Base-by-base conservation (phyloP, 2,888 invertebrate genomes). In the Anorthoa munda region DNA sequence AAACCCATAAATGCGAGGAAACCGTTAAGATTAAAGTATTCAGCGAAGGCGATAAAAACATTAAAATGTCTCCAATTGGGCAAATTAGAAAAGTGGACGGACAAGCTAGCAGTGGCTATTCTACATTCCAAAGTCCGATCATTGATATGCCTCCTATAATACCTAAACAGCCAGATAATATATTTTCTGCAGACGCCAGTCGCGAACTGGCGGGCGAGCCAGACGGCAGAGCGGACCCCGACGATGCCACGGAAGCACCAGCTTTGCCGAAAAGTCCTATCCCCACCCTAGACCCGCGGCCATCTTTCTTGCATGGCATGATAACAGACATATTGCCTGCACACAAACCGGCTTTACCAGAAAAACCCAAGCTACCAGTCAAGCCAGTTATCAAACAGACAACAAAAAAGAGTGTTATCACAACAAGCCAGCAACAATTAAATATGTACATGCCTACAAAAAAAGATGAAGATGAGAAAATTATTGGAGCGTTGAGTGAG, bases 211-310 rank as follows among this genome's bases (percentile, higher is more conserved):
- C 98, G 13, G 98, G 98, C 13, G 98, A 98, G 88, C 98, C 98
- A 0, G 98, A 98, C 88, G 98, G 98, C n/a, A 97, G 98, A 86
- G 98, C 98, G 18, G 98, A 98, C 93, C 98, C 98, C 1, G 98
- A 98, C 88, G 97, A 97, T 58, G 94, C 97, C 2, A 96, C 96
- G 39, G 97, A 97, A 91, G 97, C 98, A 1, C 97, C 98, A 1
- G 97, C 97, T 7, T 92, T 98, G 72, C 98, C 98, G 0, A 97
- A 97, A 74, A 97, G 97, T 82, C 98, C 98, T 2, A 97, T 97
- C 23, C 98, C 97, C 21, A 90, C 94, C 50, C 92, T 97, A 84
- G 94, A 96, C 83, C 96, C 97, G 87, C 91, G 98, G 39, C 96
- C 97, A 11, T 98, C 98, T 4, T 98, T 98, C 89, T 94, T 98